Evolutionary conservation across 2,113 vertebrate genomes (phyloP).

Genomic region (Eubucco bourcierii): DNA sequence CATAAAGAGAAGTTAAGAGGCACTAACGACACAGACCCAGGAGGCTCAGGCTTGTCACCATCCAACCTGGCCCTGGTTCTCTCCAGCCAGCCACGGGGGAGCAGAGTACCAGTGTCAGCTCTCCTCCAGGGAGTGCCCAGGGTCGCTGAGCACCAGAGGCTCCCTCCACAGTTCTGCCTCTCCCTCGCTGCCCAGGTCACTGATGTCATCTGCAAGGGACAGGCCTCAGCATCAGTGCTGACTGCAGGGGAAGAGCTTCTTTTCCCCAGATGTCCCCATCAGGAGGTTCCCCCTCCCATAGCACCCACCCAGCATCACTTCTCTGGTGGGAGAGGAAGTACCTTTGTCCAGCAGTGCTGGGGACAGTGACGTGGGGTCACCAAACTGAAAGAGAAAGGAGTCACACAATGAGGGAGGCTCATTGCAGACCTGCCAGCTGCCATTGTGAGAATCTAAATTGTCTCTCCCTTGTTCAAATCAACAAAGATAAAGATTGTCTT

Average conservation of each 20-base stretch:
- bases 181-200: constrained; percentile 79
- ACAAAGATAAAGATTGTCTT: too few species aligned
- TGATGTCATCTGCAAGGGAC: constrained; percentile 82
- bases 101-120: constrained; percentile 70
- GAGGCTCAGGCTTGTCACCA: neutral
- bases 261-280: neutral
- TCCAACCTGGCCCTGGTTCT: neutral
- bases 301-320: too few species aligned
- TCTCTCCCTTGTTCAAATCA: too few species aligned
- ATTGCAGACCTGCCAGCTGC: neutral
- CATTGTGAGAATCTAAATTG: too few species aligned
- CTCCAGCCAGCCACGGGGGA: neutral
- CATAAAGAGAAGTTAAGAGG: constrained; percentile 59
- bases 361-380: constrained; percentile 89
- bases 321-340: constrained; percentile 45
- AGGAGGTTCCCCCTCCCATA: accelerated
- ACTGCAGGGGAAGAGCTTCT: too few species aligned
- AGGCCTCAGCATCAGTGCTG: neutral
- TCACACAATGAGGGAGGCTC: neutral
- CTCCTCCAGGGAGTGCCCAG: constrained; percentile 88
- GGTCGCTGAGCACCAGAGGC: constrained; percentile 87
- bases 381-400: constrained; percentile 82
- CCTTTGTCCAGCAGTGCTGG: constrained; percentile 91
- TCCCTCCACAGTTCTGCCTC: constrained; percentile 74
- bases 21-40: constrained; percentile 24